Conservation (phyloP, 2,888 invertebrate species). For the Andrena bucephala region DNA sequence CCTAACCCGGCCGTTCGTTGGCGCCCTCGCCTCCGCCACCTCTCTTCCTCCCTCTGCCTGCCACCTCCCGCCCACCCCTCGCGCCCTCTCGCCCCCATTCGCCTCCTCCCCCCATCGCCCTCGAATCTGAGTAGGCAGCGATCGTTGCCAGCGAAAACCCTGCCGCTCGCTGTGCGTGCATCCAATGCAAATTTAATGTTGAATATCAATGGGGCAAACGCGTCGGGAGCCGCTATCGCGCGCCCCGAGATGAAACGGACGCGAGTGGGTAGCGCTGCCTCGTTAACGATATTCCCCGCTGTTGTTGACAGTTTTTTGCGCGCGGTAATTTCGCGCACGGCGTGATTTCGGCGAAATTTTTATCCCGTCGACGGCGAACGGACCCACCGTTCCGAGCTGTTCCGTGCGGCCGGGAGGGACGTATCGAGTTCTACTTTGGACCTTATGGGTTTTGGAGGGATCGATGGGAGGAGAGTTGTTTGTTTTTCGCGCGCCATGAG, state of each 20-base stretch:
- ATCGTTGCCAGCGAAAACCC: conserved; percentile 70
- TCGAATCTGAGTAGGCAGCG: conserved; percentile 78
- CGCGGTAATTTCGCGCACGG: not conserved
- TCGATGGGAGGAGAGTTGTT: not conserved
- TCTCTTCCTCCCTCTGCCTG: not conserved
- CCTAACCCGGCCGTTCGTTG: conserved; percentile 74
- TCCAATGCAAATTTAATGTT: conserved; percentile 79
- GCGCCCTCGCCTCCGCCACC: conserved; percentile 28
- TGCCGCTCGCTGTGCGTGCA: conserved; percentile 70
- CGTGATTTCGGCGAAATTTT: conserved; percentile 45
- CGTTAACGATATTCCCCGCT: conserved; percentile 62
- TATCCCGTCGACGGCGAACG: conserved; percentile 31
- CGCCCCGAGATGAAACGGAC: conserved; percentile 46
- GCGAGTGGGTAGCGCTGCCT: conserved; percentile 29
- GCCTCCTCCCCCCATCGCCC: conserved; percentile 38
- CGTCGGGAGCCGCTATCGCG: conserved; percentile 13
- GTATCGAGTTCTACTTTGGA: conserved; percentile 31
- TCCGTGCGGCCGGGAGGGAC: not conserved
- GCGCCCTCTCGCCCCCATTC: conserved; percentile 16
- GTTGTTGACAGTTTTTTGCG: conserved; percentile 59
- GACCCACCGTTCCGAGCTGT: conserved; percentile 4
- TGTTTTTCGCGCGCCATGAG: not conserved
- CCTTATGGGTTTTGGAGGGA: not conserved
- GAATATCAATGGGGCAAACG: conserved; percentile 73
- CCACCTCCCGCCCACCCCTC: not conserved